Evolutionary conservation across 1,140 invertebrate genomes (phyloP).

Genomic region (Drosophila busckii): DNA sequence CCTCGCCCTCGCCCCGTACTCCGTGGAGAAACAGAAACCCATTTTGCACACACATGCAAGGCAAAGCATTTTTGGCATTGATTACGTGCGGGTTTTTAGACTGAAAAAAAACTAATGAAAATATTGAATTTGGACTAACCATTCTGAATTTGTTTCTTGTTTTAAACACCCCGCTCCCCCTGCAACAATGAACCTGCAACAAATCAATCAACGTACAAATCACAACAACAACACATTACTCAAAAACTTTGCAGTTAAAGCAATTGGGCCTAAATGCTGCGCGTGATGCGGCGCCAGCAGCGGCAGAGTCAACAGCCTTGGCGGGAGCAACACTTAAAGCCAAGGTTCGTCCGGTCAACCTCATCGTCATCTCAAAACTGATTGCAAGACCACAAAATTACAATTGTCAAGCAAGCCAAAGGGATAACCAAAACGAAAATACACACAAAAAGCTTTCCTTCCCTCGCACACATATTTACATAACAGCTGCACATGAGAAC

Average conservation of each 20-base stretch:
- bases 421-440: background rate
- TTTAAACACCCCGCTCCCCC: conserved; percentile 7
- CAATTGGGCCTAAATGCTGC: conserved; percentile 64
- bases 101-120: conserved; percentile 19
- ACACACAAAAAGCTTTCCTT: too few species aligned
- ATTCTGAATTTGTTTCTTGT: conserved; percentile 49
- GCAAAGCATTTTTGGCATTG: conserved; percentile 29
- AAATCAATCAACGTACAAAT: conserved; percentile 25
- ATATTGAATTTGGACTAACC: conserved; percentile 49
- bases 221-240: conserved; percentile 55
- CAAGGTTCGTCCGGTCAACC: conserved; percentile 57
- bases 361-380: background rate
- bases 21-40: too few species aligned
- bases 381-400: background rate
- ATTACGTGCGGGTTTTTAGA: conserved; percentile 50
- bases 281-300: conserved; percentile 44
- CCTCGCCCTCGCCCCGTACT: conserved; percentile 3
- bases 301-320: conserved; percentile 37
- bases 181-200: conserved; percentile 15
- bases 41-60: background rate
- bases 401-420: background rate
- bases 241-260: conserved; percentile 69
- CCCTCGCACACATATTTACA: too few species aligned
- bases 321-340: conserved; percentile 38
- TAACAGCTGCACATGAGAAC: too few species aligned